phyloP scores from a whole-genome alignment of 2,113 vertebrate species.

The Neofelis nebulosa region DNA sequence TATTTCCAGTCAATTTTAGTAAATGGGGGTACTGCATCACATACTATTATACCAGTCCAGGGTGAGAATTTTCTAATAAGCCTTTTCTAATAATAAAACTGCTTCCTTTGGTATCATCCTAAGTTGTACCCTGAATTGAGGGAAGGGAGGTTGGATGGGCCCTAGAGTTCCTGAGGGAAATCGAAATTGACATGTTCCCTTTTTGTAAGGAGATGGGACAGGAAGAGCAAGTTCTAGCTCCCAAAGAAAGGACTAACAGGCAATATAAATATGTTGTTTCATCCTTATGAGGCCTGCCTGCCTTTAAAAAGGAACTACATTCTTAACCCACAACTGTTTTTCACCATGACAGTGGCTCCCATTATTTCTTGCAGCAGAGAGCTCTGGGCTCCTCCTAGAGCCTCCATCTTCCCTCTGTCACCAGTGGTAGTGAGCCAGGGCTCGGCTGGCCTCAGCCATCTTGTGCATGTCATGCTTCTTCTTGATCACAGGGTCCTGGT shows the following conservation, averaged over 20 bases:
- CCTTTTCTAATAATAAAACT: background rate
- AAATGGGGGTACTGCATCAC: background rate
- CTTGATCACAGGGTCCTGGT: constrained; percentile 93
- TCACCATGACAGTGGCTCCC: rapidly evolving
- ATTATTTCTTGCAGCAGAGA: rapidly evolving
- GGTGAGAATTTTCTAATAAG: constrained; percentile 13
- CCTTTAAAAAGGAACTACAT: background rate
- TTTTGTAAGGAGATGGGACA: background rate
- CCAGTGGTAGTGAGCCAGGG: constrained; percentile 97
- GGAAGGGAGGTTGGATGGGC: background rate
- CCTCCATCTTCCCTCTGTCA: constrained; percentile 83
- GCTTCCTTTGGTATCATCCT: background rate
- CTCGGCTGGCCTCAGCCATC: constrained; percentile 96
- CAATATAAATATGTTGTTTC: background rate
- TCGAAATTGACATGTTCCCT: background rate
- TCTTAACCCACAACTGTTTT: background rate
- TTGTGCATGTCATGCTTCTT: constrained; percentile 93
- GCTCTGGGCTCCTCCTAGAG: background rate
- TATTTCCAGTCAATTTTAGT: background rate
- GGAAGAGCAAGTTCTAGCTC: background rate
- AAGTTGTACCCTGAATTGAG: background rate
- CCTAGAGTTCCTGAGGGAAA: background rate
- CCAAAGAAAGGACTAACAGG: background rate
- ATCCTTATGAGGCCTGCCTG: background rate
- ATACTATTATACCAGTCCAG: background rate